Conservation (phyloP, 2,797 vertebrate genomes). For the Dicrostonyx torquatus region DNA sequence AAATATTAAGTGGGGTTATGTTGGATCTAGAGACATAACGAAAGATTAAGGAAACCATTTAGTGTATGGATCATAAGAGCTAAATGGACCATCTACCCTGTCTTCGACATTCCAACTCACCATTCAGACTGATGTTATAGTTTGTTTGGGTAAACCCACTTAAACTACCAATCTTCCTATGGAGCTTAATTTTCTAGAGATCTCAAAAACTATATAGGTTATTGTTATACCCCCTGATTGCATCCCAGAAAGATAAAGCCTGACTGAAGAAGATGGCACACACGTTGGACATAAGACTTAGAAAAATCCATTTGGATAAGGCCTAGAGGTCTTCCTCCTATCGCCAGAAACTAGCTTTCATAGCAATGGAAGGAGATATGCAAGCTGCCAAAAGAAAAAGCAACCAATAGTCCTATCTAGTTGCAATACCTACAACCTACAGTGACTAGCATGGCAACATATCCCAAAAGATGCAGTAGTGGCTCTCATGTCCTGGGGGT, state of each 20-base stretch:
- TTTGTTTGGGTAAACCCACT: neutral
- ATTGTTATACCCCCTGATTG: neutral
- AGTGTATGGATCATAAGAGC: neutral
- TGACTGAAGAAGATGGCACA: neutral
- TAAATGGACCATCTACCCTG: neutral
- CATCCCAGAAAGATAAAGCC: neutral
- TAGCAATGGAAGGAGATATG: neutral
- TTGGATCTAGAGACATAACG: neutral
- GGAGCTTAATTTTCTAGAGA: neutral
- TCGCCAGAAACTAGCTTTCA: neutral
- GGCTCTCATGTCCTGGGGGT: neutral
- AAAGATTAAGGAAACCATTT: neutral
- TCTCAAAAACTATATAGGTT: neutral
- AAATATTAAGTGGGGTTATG: neutral
- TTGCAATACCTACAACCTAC: neutral
- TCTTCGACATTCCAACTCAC: neutral
- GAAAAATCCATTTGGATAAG: neutral
- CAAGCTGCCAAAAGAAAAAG: neutral
- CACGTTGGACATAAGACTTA: neutral
- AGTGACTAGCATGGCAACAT: neutral
- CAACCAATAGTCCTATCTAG: neutral
- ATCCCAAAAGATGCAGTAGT: neutral
- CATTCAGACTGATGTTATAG: accelerated
- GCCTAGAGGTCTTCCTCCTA: neutral
- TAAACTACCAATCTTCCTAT: neutral